These are phyloP conservation scores for Himalopsyche phryganea DNA, from an alignment of 1,140 invertebrate genomes.

Conservation along the genomic window DNA sequence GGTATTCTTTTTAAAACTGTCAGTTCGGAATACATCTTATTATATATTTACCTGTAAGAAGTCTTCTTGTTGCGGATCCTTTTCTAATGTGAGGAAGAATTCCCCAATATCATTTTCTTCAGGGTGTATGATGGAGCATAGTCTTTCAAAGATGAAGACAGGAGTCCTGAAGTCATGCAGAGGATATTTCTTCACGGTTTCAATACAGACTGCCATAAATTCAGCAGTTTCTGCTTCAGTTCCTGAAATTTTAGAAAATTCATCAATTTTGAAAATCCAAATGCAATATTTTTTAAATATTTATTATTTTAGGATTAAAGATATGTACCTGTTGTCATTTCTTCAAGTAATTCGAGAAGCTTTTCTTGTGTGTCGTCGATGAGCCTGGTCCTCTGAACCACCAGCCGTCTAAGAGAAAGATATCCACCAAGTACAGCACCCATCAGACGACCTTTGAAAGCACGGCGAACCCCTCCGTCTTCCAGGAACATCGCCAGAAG, in stretches of 20 bases:
- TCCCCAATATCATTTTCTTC: constrained; percentile 96
- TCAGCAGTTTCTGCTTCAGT: constrained; percentile 94
- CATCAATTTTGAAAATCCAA: background rate
- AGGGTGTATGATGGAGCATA: constrained; percentile 96
- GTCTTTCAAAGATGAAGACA: constrained; percentile 94
- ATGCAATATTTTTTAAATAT: background rate
- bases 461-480: constrained; percentile 76
- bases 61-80: constrained; percentile 98
- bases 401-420: constrained; percentile 81
- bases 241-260: constrained; percentile 51
- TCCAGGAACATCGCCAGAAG: constrained; percentile 81
- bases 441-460: constrained; percentile 86
- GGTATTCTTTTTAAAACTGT: too few relatives aligned
- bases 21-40: too few relatives aligned
- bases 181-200: constrained; percentile 92
- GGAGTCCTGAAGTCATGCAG: constrained; percentile 91
- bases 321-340: constrained; percentile 80
- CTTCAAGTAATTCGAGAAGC: constrained; percentile 88
- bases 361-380: constrained; percentile 98
- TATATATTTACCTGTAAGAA: constrained; percentile 75
- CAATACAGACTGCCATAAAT: constrained; percentile 96
- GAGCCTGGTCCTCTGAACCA: constrained; percentile 90
- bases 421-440: constrained; percentile 91
- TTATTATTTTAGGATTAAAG: background rate
- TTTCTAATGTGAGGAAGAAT: constrained; percentile 94